These are phyloP conservation scores for Charadrius vociferus DNA, from an alignment of 2,113 vertebrate species.

Conservation along the genomic window DNA sequence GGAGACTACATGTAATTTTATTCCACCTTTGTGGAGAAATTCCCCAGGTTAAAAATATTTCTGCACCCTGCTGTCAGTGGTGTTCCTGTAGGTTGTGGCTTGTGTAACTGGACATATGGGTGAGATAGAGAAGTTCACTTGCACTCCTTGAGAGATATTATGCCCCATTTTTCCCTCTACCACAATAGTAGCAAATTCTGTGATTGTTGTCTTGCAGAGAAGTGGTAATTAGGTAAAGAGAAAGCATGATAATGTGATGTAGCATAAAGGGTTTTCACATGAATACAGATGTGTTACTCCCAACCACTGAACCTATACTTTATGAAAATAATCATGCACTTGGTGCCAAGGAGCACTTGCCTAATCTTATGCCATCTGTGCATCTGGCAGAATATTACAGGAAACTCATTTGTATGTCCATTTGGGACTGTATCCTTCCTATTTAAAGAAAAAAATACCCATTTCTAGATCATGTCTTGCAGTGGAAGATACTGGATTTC, in stretches of 20 bases:
- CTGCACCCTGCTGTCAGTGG: neutral
- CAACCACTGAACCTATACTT: neutral
- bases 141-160: neutral
- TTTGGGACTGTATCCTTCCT: neutral
- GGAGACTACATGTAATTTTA: neutral
- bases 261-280: neutral
- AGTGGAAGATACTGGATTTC: neutral
- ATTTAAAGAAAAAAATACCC: neutral
- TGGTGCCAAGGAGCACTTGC: slow-evolving; percentile 9
- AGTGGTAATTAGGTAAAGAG: slow-evolving; percentile 10
- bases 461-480: neutral
- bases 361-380: slow-evolving; percentile 38
- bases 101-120: neutral
- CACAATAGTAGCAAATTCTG: neutral
- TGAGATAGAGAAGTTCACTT: neutral
- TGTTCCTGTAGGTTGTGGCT: neutral
- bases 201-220: neutral
- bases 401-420: neutral
- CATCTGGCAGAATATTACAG: slow-evolving; percentile 2
- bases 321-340: neutral
- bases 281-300: slow-evolving; percentile 7
- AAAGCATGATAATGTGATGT: neutral
- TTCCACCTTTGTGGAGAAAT: neutral
- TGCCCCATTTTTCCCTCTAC: neutral
- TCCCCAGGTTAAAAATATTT: neutral